phyloP scores from a whole-genome alignment of 2,888 invertebrate species.

The Creontiades dilutus region DNA sequence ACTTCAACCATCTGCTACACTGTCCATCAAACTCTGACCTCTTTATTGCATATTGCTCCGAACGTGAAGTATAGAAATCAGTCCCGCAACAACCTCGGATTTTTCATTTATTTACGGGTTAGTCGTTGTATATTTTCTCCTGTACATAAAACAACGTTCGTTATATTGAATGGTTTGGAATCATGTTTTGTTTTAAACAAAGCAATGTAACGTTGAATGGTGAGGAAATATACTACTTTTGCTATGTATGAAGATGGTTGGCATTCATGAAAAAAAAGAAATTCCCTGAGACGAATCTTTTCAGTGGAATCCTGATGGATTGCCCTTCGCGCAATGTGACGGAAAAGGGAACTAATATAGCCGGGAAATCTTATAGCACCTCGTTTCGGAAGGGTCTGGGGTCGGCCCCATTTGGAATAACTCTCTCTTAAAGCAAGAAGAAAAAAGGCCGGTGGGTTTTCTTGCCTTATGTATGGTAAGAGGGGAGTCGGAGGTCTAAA shows the following conservation, averaged over 20 bases:
- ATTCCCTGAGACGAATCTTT: neutral
- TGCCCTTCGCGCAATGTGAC: neutral
- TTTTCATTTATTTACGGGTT: too few relatives aligned
- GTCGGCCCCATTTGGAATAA: conserved; percentile 1
- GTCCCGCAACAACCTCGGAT: too few relatives aligned
- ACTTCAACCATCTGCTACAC: too few relatives aligned
- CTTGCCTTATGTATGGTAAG: neutral
- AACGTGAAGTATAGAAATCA: too few relatives aligned
- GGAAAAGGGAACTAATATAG: neutral
- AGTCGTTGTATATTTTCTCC: too few relatives aligned
- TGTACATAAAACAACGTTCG: too few relatives aligned
- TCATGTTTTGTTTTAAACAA: too few relatives aligned
- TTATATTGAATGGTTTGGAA: too few relatives aligned
- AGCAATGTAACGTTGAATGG: neutral
- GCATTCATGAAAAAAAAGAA: neutral
- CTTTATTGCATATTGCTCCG: too few relatives aligned
- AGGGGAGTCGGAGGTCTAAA: neutral
- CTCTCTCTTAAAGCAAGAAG: neutral
- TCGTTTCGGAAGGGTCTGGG: neutral
- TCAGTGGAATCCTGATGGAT: neutral
- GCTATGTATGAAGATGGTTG: neutral
- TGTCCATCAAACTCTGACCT: too few relatives aligned
- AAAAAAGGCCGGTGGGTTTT: neutral
- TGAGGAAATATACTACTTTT: neutral
- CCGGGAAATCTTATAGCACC: neutral